These are phyloP conservation scores for Eucriotettix oculatus DNA, from an alignment of 2,888 invertebrate genomes.

Conservation along the genomic window DNA sequence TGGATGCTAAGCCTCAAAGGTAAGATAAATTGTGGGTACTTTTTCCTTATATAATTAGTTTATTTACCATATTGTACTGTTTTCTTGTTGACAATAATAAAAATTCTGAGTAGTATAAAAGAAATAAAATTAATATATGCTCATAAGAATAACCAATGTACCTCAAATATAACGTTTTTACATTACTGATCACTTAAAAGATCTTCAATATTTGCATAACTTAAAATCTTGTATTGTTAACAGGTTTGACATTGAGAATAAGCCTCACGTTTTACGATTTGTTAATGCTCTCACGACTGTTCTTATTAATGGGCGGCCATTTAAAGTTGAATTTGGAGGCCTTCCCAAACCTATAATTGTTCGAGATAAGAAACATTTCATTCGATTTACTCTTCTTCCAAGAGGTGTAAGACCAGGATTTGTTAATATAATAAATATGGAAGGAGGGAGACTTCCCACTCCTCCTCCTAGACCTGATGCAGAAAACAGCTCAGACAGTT, in stretches of 20 bases:
- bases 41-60: constrained; percentile 4
- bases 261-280: constrained; percentile 60
- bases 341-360: constrained; percentile 62
- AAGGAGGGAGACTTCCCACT: constrained; percentile 32
- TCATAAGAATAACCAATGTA: too few relatives aligned
- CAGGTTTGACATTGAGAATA: constrained; percentile 49
- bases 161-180: too few relatives aligned
- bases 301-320: constrained; percentile 59
- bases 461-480: constrained; percentile 16
- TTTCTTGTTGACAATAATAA: too few relatives aligned
- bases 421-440: constrained; percentile 55
- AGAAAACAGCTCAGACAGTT: constrained; percentile 16
- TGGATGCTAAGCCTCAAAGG: constrained; percentile 70
- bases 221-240: constrained; percentile 2
- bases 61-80: neutral
- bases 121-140: too few relatives aligned
- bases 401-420: constrained; percentile 53
- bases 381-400: constrained; percentile 65
- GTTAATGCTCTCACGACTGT: constrained; percentile 61
- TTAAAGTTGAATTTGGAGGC: constrained; percentile 61
- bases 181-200: too few relatives aligned
- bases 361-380: constrained; percentile 59
- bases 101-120: too few relatives aligned
- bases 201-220: too few relatives aligned
- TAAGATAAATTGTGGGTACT: constrained; percentile 16